Evolutionary conservation across 1,140 invertebrate species (phyloP).

Genomic region (Choristoneura fumiferana): DNA sequence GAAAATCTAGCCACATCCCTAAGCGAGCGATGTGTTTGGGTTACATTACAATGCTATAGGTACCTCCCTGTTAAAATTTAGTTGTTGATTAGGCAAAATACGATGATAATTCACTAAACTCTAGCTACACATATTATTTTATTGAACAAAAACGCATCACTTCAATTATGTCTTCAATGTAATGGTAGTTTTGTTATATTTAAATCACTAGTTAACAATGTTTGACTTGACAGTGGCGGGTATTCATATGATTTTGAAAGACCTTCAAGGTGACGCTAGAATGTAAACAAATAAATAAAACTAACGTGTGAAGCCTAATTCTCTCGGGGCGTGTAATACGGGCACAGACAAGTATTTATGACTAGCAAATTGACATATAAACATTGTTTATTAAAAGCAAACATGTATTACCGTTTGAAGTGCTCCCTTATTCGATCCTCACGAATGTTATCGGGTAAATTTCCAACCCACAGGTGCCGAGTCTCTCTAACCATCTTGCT

Average conservation of each 20-base stretch:
- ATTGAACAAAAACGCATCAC: too few relatives aligned
- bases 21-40: too few relatives aligned
- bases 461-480: constrained; percentile 99
- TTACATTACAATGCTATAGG: too few relatives aligned
- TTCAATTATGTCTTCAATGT: too few relatives aligned
- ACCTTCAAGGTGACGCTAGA: background rate
- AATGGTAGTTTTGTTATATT: too few relatives aligned
- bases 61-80: too few relatives aligned
- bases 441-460: constrained; percentile 99
- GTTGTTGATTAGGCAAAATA: too few relatives aligned
- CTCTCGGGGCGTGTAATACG: background rate
- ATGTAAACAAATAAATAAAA: constrained; percentile 12
- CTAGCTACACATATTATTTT: too few relatives aligned
- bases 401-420: constrained; percentile 93
- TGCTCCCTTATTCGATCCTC: constrained; percentile 97
- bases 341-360: background rate
- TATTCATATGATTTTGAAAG: background rate
- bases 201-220: too few relatives aligned
- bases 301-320: background rate
- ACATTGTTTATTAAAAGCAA: constrained; percentile 53
- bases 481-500: constrained; percentile 99
- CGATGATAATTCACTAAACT: too few relatives aligned
- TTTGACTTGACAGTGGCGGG: too few relatives aligned
- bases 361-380: background rate
- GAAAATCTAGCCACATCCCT: too few relatives aligned